Evolutionary conservation across 1,140 invertebrate species (phyloP).

Genomic region (Euwallacea fornicatus): DNA sequence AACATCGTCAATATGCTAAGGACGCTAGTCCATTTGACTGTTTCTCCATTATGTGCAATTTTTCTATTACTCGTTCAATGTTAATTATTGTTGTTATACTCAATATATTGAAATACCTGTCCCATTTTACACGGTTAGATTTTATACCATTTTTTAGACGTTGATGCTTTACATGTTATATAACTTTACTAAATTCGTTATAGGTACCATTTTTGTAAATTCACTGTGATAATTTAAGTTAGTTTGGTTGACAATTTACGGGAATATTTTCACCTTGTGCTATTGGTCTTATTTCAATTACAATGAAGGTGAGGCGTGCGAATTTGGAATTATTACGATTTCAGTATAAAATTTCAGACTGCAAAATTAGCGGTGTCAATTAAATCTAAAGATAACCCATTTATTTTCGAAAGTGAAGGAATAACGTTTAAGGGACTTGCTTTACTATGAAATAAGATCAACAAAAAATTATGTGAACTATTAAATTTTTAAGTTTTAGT

Average conservation of each 20-base stretch:
- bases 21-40: too few relatives aligned
- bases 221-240: constrained; percentile 37
- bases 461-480: not conserved
- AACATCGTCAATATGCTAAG: too few relatives aligned
- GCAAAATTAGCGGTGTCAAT: not conserved
- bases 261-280: not conserved
- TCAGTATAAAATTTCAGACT: not conserved
- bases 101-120: not conserved
- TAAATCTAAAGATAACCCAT: not conserved
- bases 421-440: not conserved
- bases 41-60: too few relatives aligned
- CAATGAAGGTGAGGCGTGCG: not conserved
- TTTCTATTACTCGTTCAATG: not conserved
- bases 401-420: not conserved
- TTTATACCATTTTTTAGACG: not conserved
- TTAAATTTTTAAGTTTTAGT: not conserved
- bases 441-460: not conserved
- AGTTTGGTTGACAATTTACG: constrained; percentile 22
- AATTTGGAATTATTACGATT: not conserved
- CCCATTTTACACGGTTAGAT: not conserved
- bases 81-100: not conserved
- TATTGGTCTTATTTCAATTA: constrained; percentile 1
- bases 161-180: not conserved
- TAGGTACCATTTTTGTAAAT: constrained; percentile 24
- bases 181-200: constrained; percentile 27